Percentiles rank a stretch among this genome's conserved stretches.
Conservation (phyloP, 2,888 invertebrate genomes). For the Lasioglossum marginatum region DNA sequence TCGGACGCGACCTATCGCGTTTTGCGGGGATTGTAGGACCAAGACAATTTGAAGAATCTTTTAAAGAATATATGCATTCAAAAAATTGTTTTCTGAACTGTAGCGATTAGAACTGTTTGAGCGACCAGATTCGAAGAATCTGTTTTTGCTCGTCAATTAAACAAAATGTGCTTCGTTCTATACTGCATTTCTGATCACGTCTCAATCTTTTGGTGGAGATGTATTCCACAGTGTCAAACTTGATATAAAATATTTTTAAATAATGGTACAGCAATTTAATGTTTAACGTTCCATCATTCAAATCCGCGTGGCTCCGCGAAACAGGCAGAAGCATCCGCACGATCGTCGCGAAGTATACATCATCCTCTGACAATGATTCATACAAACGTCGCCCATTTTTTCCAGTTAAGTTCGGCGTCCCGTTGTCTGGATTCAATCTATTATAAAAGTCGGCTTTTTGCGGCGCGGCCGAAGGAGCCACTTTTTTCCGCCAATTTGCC, state of each 20-base stretch:
- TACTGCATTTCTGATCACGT: too few relatives aligned
- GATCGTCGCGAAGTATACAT: neutral
- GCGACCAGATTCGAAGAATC: too few relatives aligned
- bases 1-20: neutral
- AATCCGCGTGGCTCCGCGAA: neutral
- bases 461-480: constrained; percentile 4
- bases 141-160: too few relatives aligned
- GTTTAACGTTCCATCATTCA: neutral
- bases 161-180: too few relatives aligned
- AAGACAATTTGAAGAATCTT: too few relatives aligned
- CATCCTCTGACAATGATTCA: constrained; percentile 4
- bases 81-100: too few relatives aligned
- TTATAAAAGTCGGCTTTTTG: neutral
- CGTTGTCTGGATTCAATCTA: constrained; percentile 28
- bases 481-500: constrained; percentile 16
- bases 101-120: too few relatives aligned
- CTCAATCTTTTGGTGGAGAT: too few relatives aligned
- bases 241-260: too few relatives aligned
- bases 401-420: constrained; percentile 24
- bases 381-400: constrained; percentile 9
- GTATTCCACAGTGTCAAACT: too few relatives aligned
- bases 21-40: neutral
- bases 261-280: too few relatives aligned
- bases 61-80: too few relatives aligned
- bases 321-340: neutral